These are phyloP conservation scores for Parazoanthus swiftii DNA, from an alignment of 92 coral and sea anemone species.

Conservation along the genomic window DNA sequence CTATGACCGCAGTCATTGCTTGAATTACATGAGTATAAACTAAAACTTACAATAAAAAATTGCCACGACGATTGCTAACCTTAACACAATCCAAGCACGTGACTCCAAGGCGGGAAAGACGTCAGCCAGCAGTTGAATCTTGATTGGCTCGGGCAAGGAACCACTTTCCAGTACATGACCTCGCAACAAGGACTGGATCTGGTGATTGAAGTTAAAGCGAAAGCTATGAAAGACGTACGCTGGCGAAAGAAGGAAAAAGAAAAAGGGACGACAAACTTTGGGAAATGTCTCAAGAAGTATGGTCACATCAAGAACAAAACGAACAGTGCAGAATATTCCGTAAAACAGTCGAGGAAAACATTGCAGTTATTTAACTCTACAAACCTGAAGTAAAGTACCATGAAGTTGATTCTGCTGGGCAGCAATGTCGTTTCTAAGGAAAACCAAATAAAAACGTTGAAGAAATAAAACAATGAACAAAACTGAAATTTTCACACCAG, in stretches of 20 bases:
- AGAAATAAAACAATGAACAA: too few relatives aligned
- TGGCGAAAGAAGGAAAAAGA: neutral
- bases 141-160: constrained; percentile 44
- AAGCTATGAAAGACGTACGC: neutral
- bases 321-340: neutral
- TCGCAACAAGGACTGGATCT: constrained; percentile 65
- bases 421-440: constrained; percentile 38
- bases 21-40: neutral
- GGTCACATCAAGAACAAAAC: neutral
- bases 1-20: too few relatives aligned
- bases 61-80: constrained; percentile 24
- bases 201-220: neutral
- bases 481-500: neutral
- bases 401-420: constrained; percentile 76
- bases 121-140: constrained; percentile 46
- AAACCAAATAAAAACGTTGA: neutral
- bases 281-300: neutral
- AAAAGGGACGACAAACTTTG: neutral
- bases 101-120: constrained; percentile 55
- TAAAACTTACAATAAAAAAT: too few relatives aligned
- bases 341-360: neutral
- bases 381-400: constrained; percentile 87
- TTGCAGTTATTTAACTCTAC: neutral
- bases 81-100: constrained; percentile 61
- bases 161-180: constrained; percentile 47